Base-by-base conservation (phyloP, 2,113 vertebrate genomes). In the Melanotaenia duboulayi region DNA sequence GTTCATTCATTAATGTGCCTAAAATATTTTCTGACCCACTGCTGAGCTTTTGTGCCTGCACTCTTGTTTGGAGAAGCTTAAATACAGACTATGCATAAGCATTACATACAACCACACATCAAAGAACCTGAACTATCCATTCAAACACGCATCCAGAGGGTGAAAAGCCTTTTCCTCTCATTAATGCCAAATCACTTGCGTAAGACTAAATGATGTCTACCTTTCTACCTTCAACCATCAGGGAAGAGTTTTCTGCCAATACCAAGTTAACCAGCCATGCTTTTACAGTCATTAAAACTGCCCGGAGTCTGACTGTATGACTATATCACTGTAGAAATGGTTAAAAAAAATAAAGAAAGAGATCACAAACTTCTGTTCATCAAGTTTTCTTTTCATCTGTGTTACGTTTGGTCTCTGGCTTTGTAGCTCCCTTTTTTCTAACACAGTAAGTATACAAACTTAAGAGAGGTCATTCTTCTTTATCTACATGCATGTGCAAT, bases 151-250 rank as follows among this genome's bases (percentile, higher is more conserved):
- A 20, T n/a, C 20, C 20, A 12, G 11, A 42, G 57, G 35, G 48
- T 28, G 23, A 61, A 52, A 35, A 40, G 14, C 24, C 57, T 35
- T 60, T 71, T 60, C 56, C 25, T 61, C 3, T 52, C 49, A 60
- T 51, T 25, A 52, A 28, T 71, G 28, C 52, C 37, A 61, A 23
- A 28, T 20, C 1, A 52, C 0, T 13, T 28, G 20, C 25, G 22
- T 60, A 11, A 22, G 35, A 14, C 25, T 70, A 23, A 1, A 59
- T 39, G 37, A 10, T 59, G 60, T 46, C 25, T 61, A 7, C 4
- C 8, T 60, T 24, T 8, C 46, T 58, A 11, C 22, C 32, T 52
- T 39, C 24, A 52, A 42, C 19, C 24, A 58, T 44, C 35, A 65
- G 44, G 59, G 48, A 13, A 50, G 62, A 51, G 22, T 14, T 42